Conservation (phyloP, 2,797 vertebrate genomes). For the Spheniscus humboldti region DNA sequence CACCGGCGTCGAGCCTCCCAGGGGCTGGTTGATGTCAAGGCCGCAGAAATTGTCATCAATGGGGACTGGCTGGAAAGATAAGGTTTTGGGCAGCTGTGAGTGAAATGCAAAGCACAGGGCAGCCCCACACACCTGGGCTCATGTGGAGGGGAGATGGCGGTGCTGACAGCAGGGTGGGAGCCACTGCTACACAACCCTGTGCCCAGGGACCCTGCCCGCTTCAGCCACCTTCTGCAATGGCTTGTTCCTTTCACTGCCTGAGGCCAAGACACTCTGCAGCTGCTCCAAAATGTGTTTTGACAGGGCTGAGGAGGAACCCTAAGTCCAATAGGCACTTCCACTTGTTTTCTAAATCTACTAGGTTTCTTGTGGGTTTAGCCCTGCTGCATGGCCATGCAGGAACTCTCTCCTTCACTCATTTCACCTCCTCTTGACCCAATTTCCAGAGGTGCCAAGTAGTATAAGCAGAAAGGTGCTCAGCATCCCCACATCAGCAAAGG, state of each 20-base stretch:
- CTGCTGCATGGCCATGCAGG: neutral
- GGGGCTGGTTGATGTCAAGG: slow-evolving; percentile 97
- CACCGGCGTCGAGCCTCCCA: slow-evolving; percentile 91
- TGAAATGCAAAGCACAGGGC: neutral
- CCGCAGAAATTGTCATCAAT: slow-evolving; percentile 98
- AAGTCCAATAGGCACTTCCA: neutral
- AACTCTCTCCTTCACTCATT: neutral
- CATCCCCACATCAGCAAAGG: neutral
- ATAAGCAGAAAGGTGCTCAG: neutral
- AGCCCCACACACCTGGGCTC: rapidly evolving
- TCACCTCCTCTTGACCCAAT: neutral
- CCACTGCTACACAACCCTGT: rapidly evolving
- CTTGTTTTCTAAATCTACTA: neutral
- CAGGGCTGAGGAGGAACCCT: neutral
- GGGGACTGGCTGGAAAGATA: slow-evolving; percentile 86
- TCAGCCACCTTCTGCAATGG: neutral
- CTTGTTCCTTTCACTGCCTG: neutral
- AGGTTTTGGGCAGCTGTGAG: neutral
- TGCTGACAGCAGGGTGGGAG: neutral
- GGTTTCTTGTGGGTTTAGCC: neutral
- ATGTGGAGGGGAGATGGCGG: rapidly evolving
- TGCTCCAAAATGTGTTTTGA: neutral
- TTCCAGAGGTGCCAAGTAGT: neutral
- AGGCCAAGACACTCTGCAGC: neutral
- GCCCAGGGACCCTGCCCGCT: too few species aligned